Base-by-base conservation (phyloP, 23 tunicate genomes). In the Clavelina lepadiformis region DNA sequence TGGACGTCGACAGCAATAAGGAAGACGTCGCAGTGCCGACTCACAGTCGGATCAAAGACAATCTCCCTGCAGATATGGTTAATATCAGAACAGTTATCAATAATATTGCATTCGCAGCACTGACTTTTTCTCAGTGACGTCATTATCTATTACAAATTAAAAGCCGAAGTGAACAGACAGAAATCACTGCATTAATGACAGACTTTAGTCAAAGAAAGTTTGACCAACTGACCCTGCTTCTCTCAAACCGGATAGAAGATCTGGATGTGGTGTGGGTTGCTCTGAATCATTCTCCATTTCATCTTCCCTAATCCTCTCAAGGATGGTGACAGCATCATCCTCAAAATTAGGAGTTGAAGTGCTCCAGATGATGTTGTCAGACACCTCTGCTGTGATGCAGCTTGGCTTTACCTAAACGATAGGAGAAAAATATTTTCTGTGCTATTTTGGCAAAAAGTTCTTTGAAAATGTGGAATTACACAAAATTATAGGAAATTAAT, bases 241-340 rank as follows among this genome's bases (percentile, higher is more conserved):
- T 23, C 89, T 63, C n/a, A 89, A 72, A 3, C 89, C 97, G 3
- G 89, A 81, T 51, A 81, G 35, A n/a, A 75, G 47, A 35, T 89
- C 97, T 7, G 89, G 89, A 58, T 75, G 56, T 26, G 83, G 89
- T 31, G 55, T 69, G 4, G 97, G 83, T 46, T 56, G 80, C 31
- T 74, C 83, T 30, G 55, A 71, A 38, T 89, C 83, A 28, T 81
- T 75, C 56, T 81, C 89, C 65, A 81, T 63, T 50, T 89, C 97
- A 56, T 89, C 97, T 64, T 89, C 97, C 13, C 89, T 74, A 63
- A 89, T 89, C 50, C 89, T 79, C 28, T 89, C 89, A 47, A 89
- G 70, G 47, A 89, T 89, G 0, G 88, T 81, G 33, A 68, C 74
- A 2, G 97, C 97, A 56, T 89, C 97, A 0, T 57, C 89, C 28